A percentile compares a stretch with the other conserved stretches of the same genome.
phyloP scores from a whole-genome alignment of 2,113 vertebrate genomes.

The Dinomys branickii region DNA sequence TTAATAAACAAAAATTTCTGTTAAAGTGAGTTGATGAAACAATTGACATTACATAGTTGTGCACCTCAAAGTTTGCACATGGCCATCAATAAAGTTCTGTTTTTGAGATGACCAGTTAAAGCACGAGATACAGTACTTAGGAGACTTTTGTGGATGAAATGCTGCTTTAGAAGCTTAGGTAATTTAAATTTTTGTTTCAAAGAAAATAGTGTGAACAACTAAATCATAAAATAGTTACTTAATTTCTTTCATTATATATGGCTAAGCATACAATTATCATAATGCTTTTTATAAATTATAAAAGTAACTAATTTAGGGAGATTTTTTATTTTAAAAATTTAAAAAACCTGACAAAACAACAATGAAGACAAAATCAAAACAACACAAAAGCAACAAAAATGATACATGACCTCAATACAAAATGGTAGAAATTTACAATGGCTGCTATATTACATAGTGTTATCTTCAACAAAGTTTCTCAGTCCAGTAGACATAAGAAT shows the following conservation, averaged over 20 bases:
- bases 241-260: background rate
- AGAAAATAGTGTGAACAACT: background rate
- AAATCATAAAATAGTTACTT: background rate
- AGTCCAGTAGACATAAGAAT: too few relatives aligned
- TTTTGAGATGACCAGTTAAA: background rate
- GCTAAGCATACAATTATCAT: background rate
- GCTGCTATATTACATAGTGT: too few relatives aligned
- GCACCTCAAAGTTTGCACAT: background rate
- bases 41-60: background rate
- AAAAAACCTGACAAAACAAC: too few relatives aligned
- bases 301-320: background rate
- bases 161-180: background rate
- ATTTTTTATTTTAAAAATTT: too few relatives aligned
- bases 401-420: too few relatives aligned
- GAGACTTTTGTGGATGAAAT: background rate
- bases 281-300: background rate
- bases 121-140: background rate
- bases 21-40: background rate
- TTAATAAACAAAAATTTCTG: background rate
- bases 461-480: too few relatives aligned
- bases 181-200: background rate
- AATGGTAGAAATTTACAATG: too few relatives aligned
- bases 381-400: too few relatives aligned
- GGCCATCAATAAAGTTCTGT: background rate
- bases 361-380: too few relatives aligned